Conservation (phyloP, 2,797 vertebrate genomes). For the Peromyscus melanophrys region DNA sequence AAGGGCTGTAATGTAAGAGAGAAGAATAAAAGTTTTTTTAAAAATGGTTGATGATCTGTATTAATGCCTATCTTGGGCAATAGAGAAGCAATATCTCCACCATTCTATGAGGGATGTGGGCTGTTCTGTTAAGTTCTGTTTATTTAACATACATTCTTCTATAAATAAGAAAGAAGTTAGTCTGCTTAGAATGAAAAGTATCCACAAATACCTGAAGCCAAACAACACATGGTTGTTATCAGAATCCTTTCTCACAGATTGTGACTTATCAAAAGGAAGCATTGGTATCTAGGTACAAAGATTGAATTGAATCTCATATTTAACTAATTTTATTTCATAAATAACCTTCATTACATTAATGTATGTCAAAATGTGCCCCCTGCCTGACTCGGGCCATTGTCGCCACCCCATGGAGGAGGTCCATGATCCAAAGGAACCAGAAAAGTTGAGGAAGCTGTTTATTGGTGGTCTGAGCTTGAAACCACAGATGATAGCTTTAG, state of each 20-base stretch:
- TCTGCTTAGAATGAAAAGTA: neutral
- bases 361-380: too few relatives aligned
- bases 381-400: too few relatives aligned
- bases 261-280: neutral
- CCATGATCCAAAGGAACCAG: too few relatives aligned
- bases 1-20: neutral
- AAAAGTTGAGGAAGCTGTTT: too few relatives aligned
- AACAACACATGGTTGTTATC: neutral
- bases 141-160: slow-evolving; percentile 1
- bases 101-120: neutral
- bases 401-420: too few relatives aligned
- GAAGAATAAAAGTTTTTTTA: too few relatives aligned
- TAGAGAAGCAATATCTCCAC: neutral
- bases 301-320: neutral
- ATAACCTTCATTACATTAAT: neutral
- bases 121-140: slow-evolving; percentile 28
- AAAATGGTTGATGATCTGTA: neutral
- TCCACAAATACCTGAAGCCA: neutral
- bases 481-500: too few relatives aligned
- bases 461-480: too few relatives aligned
- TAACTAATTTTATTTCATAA: neutral
- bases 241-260: neutral
- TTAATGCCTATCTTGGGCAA: neutral
- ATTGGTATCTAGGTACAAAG: neutral
- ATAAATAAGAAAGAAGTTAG: slow-evolving; percentile 37